Percentiles rank a stretch among this genome's conserved stretches.
These are phyloP conservation scores for Halocynthia roretzi DNA, from an alignment of 23 tunicate genomes.

Conservation along the genomic window DNA sequence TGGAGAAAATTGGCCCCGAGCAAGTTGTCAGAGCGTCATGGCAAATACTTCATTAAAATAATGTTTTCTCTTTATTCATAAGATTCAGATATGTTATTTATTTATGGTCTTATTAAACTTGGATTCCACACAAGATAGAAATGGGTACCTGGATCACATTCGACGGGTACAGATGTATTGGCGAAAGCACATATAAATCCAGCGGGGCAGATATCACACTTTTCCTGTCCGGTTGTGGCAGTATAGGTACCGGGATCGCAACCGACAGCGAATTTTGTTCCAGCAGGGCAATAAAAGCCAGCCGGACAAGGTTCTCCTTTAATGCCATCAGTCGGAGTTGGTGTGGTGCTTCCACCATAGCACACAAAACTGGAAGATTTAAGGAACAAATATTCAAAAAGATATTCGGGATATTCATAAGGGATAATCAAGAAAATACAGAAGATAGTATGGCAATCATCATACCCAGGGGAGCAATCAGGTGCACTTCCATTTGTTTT, in stretches of 20 bases:
- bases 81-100: neutral
- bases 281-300: slow-evolving; percentile 81
- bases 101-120: neutral
- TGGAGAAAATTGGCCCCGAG: too few species aligned
- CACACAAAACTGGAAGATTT: slow-evolving; percentile 60
- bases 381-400: neutral
- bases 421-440: neutral
- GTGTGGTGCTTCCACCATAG: slow-evolving; percentile 27
- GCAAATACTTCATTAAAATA: too few species aligned
- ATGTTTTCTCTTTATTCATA: neutral
- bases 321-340: slow-evolving; percentile 53
- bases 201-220: slow-evolving; percentile 32
- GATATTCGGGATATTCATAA: neutral
- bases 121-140: neutral
- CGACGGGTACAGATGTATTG: slow-evolving; percentile 41
- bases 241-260: slow-evolving; percentile 80
- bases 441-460: neutral
- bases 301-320: slow-evolving; percentile 90
- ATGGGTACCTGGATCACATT: slow-evolving; percentile 46
- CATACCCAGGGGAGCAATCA: slow-evolving; percentile 57
- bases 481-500: slow-evolving; percentile 54
- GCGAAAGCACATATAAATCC: slow-evolving; percentile 49
- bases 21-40: too few species aligned
- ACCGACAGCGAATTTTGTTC: slow-evolving; percentile 40
- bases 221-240: slow-evolving; percentile 21